Evolutionary conservation across 1,140 invertebrate species (phyloP).

Genomic region (Heliconius congener): DNA sequence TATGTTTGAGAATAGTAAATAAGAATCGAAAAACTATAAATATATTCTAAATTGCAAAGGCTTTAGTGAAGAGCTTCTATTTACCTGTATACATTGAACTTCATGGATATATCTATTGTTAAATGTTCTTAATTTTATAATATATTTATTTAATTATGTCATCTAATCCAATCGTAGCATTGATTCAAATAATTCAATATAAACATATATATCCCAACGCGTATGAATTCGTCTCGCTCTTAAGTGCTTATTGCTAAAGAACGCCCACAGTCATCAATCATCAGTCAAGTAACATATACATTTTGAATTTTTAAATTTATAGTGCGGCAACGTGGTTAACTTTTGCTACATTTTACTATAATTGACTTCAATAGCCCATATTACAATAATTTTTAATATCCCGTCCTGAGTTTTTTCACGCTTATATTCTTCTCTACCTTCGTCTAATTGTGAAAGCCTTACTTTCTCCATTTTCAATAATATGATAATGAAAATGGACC

Average conservation of each 20-base stretch:
- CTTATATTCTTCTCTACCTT: background rate
- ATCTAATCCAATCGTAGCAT: background rate
- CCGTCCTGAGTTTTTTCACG: background rate
- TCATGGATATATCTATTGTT: too few species aligned
- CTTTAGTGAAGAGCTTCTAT: background rate
- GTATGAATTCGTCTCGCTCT: background rate
- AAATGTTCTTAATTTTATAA: too few species aligned
- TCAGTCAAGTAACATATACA: background rate
- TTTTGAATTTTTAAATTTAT: background rate
- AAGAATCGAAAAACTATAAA: too few species aligned
- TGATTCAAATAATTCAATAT: background rate
- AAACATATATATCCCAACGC: background rate
- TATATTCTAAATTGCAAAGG: background rate
- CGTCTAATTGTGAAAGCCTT: too few species aligned
- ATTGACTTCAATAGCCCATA: background rate
- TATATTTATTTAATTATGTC: background rate
- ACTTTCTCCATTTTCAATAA: too few species aligned
- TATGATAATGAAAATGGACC: too few species aligned
- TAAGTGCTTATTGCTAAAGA: background rate
- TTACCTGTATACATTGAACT: background rate
- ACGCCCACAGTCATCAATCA: background rate
- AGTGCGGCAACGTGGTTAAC: background rate
- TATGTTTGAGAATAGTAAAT: conserved; percentile 20
- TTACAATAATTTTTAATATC: background rate
- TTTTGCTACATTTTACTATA: background rate